phyloP scores from a whole-genome alignment of 2,797 vertebrate species.

The Austrolebias charrua region DNA sequence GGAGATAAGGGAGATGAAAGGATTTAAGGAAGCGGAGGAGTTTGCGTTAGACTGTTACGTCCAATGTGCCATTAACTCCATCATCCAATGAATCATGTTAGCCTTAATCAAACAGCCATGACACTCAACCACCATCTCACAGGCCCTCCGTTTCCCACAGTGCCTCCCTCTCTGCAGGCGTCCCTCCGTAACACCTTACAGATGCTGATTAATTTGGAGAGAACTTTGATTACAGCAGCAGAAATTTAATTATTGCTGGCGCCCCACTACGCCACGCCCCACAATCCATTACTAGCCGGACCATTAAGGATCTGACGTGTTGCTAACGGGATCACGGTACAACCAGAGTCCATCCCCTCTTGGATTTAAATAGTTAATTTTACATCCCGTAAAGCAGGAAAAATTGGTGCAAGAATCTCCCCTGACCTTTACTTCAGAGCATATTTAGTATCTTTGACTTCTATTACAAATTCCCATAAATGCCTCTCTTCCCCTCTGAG shows the following conservation, averaged over 20 bases:
- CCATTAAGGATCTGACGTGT: constrained; percentile 75
- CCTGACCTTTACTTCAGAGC: constrained; percentile 36
- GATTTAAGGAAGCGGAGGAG: background rate
- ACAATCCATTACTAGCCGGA: constrained; percentile 73
- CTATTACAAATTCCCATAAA: constrained; percentile 42
- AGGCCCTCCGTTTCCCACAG: constrained; percentile 15
- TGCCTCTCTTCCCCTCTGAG: constrained; percentile 26
- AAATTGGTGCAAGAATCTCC: constrained; percentile 26
- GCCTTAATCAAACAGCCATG: constrained; percentile 52
- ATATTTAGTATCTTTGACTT: constrained; percentile 25
- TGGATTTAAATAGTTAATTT: constrained; percentile 33
- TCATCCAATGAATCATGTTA: constrained; percentile 45
- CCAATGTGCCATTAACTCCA: constrained; percentile 54
- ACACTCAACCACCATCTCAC: constrained; percentile 30
- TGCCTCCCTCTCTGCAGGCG: constrained; percentile 42
- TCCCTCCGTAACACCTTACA: constrained; percentile 62
- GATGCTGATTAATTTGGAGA: constrained; percentile 80
- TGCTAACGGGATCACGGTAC: constrained; percentile 48
- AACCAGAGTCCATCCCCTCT: constrained; percentile 18
- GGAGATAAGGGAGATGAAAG: constrained; percentile 48
- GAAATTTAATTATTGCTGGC: constrained; percentile 82
- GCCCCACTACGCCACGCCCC: constrained; percentile 66
- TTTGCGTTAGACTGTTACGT: constrained; percentile 54
- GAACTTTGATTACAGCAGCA: constrained; percentile 81
- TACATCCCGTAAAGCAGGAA: constrained; percentile 22